Evolutionary conservation across 2,113 vertebrate species (phyloP).

Genomic region (Trichomycterus rosablanca): DNA sequence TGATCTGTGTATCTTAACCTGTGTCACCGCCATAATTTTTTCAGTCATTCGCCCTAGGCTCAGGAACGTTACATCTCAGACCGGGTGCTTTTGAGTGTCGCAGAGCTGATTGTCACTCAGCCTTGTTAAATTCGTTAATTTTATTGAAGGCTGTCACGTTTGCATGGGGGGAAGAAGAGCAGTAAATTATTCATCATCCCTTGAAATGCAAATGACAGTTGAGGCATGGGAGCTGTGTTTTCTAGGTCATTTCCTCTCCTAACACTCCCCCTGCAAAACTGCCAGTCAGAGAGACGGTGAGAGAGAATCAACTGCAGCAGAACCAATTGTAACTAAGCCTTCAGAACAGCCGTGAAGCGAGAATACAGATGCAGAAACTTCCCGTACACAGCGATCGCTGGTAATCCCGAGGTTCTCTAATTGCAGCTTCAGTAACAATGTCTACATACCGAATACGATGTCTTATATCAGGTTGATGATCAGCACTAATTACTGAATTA

Average conservation of each 20-base stretch:
- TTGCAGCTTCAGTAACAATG: conserved; percentile 13
- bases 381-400: conserved; percentile 13
- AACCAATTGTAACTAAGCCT: conserved; percentile 37
- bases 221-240: conserved; percentile 44
- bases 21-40: conserved; percentile 34
- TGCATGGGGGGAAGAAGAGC: conserved; percentile 39
- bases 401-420: conserved; percentile 27
- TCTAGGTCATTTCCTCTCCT: conserved; percentile 52
- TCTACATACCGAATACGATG: neutral
- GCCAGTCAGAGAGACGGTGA: conserved; percentile 31
- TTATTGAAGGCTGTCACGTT: conserved; percentile 54
- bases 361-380: conserved; percentile 29
- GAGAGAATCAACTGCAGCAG: conserved; percentile 34
- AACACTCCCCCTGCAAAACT: conserved; percentile 23
- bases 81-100: conserved; percentile 38
- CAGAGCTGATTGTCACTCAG: conserved; percentile 45
- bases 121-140: conserved; percentile 53
- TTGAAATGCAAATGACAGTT: conserved; percentile 55
- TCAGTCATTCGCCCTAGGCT: conserved; percentile 30
- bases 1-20: conserved; percentile 42
- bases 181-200: conserved; percentile 55
- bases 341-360: conserved; percentile 23
- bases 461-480: too few species aligned
- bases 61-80: conserved; percentile 29
- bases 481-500: too few species aligned